A percentile compares a stretch with the other conserved stretches of the same genome.
Evolutionary conservation across 2,888 invertebrate species (phyloP).

Genomic region (Hoplodrina ambigua): DNA sequence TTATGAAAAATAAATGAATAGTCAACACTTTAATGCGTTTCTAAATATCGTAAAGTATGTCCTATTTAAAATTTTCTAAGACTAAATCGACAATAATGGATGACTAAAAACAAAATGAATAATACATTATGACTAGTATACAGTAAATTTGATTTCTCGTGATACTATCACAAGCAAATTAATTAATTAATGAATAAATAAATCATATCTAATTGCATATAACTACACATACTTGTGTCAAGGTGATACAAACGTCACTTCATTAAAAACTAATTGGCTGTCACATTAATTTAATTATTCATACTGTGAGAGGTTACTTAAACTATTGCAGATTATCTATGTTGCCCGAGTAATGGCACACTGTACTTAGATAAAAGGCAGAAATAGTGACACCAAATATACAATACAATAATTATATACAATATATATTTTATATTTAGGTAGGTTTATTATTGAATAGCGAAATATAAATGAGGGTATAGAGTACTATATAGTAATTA

Average conservation of each 20-base stretch:
- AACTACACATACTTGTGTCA: slow-evolving; percentile 31
- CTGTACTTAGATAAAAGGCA: slow-evolving; percentile 31
- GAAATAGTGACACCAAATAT: slow-evolving; percentile 4
- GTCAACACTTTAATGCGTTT: slow-evolving; percentile 57
- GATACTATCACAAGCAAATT: slow-evolving; percentile 9
- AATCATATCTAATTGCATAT: slow-evolving; percentile 25
- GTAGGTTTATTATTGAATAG: slow-evolving; percentile 12
- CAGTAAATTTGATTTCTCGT: slow-evolving; percentile 3
- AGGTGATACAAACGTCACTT: slow-evolving; percentile 38
- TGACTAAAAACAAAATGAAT: neutral
- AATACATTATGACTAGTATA: slow-evolving; percentile 1
- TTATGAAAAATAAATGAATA: slow-evolving; percentile 28
- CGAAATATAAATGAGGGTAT: slow-evolving; percentile 1
- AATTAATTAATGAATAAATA: slow-evolving; percentile 34
- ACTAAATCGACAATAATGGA: slow-evolving; percentile 16
- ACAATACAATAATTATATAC: neutral
- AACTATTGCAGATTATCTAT: slow-evolving; percentile 47
- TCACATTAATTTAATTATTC: slow-evolving; percentile 34
- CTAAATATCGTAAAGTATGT: slow-evolving; percentile 27
- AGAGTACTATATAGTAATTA: neutral
- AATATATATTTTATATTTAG: neutral
- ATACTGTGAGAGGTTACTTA: slow-evolving; percentile 25
- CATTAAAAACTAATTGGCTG: slow-evolving; percentile 51
- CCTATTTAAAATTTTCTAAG: slow-evolving; percentile 28
- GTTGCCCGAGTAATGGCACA: slow-evolving; percentile 10